Percentiles rank a stretch among this genome's conserved stretches.
Evolutionary conservation across 2,888 invertebrate species (phyloP).

Genomic region (Chouioia cunea): DNA sequence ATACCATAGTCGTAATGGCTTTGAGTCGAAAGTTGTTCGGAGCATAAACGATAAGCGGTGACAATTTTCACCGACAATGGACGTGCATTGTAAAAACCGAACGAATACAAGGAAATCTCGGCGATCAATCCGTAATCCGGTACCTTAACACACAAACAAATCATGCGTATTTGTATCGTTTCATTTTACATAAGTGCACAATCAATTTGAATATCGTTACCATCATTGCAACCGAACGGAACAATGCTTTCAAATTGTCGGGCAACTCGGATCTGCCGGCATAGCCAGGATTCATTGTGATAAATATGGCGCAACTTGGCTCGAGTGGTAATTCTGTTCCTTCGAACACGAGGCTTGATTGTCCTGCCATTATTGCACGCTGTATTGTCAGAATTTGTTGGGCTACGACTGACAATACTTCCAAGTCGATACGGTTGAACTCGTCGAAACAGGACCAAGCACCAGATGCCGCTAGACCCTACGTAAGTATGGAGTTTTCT

Average conservation of each 20-base stretch:
- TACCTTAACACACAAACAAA: too few species aligned
- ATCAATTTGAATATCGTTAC: too few species aligned
- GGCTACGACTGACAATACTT: constrained; percentile 92
- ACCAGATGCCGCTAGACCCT: constrained; percentile 91
- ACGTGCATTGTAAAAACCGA: constrained; percentile 89
- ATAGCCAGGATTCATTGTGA: constrained; percentile 96
- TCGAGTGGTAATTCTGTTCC: constrained; percentile 90
- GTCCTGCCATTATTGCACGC: constrained; percentile 80
- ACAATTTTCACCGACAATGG: constrained; percentile 92
- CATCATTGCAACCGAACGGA: constrained; percentile 97
- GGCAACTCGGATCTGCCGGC: constrained; percentile 93
- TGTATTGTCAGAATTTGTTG: constrained; percentile 91
- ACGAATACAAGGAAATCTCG: constrained; percentile 94
- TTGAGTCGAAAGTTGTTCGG: constrained; percentile 93
- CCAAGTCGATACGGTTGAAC: constrained; percentile 93
- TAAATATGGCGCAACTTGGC: constrained; percentile 90
- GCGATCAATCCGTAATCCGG: constrained; percentile 97
- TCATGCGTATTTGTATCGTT: too few species aligned
- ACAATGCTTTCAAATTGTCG: constrained; percentile 94
- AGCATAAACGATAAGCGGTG: constrained; percentile 94
- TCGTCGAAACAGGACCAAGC: constrained; percentile 97
- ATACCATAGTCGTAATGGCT: constrained; percentile 97
- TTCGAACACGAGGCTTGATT: constrained; percentile 89
- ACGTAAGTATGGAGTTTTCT: too few species aligned
- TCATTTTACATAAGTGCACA: too few species aligned